phyloP scores from a whole-genome alignment of 2,113 vertebrate species.

The Alligator sinensis region DNA sequence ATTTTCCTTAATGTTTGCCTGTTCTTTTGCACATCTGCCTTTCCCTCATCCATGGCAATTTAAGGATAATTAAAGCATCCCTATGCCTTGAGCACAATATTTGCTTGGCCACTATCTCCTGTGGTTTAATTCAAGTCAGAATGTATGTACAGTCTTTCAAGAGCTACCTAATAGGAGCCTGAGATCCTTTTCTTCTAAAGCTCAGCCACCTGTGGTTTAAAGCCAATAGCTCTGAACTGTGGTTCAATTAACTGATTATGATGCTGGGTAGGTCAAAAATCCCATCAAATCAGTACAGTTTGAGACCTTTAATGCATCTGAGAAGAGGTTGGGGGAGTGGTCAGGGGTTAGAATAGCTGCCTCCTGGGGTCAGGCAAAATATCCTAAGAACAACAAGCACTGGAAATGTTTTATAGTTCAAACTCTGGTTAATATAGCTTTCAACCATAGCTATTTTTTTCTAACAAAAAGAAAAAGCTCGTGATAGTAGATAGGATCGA shows the following conservation, averaged over 20 bases:
- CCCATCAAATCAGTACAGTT: background rate
- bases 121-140: background rate
- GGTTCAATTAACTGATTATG: conserved; percentile 24
- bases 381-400: background rate
- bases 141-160: background rate
- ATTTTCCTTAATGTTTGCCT: conserved; percentile 30
- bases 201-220: background rate
- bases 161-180: background rate
- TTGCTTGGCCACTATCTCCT: background rate
- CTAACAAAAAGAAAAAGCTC: background rate
- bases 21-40: background rate
- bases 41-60: background rate
- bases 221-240: conserved; percentile 19
- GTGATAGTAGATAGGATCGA: background rate
- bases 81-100: background rate
- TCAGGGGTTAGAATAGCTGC: background rate
- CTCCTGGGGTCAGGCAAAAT: background rate
- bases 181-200: conserved; percentile 17
- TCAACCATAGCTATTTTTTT: background rate
- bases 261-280: background rate
- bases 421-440: background rate
- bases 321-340: conserved; percentile 14
- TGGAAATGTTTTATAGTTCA: background rate
- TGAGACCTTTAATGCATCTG: background rate
- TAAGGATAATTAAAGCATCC: conserved; percentile 3